These are phyloP conservation scores for Lapara coniferarum DNA, from an alignment of 2,888 invertebrate genomes.

Conservation along the genomic window DNA sequence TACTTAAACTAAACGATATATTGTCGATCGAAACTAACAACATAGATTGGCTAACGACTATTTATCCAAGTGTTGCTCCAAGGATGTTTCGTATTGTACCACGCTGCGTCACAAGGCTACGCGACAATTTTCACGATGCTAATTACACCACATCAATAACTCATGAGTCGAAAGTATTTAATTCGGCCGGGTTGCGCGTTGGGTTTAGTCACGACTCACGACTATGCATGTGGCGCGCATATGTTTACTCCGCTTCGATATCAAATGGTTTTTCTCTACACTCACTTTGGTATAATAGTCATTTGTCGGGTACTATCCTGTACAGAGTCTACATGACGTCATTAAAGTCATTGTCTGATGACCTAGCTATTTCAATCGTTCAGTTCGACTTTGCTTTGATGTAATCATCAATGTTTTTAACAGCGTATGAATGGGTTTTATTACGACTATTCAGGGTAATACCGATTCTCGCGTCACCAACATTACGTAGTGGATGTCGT, in stretches of 20 bases:
- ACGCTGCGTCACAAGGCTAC: slow-evolving; percentile 41
- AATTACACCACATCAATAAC: slow-evolving; percentile 37
- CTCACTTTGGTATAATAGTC: slow-evolving; percentile 11
- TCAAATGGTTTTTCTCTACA: slow-evolving; percentile 10
- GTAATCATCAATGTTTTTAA: no score
- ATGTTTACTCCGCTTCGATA: not conserved
- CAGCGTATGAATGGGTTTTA: no score
- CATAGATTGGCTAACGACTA: slow-evolving; percentile 59
- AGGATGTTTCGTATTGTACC: slow-evolving; percentile 55
- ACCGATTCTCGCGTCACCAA: no score
- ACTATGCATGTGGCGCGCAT: slow-evolving; percentile 20
- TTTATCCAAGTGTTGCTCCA: slow-evolving; percentile 69
- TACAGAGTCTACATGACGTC: not conserved
- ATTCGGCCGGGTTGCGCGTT: slow-evolving; percentile 34
- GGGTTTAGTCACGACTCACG: slow-evolving; percentile 31
- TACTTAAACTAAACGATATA: not conserved
- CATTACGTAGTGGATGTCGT: no score
- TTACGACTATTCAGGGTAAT: no score
- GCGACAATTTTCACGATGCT: slow-evolving; percentile 36
- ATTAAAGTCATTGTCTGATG: not conserved
- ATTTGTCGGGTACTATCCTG: slow-evolving; percentile 1
- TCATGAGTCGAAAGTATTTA: slow-evolving; percentile 35
- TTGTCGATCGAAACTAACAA: slow-evolving; percentile 45
- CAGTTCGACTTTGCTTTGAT: not conserved
- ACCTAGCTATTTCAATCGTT: not conserved